Evolutionary conservation across 92 coral and sea anemone genomes (phyloP), one percentile per base, ranked within the genome.

Genomic region (Epizoanthus ramosus): DNA sequence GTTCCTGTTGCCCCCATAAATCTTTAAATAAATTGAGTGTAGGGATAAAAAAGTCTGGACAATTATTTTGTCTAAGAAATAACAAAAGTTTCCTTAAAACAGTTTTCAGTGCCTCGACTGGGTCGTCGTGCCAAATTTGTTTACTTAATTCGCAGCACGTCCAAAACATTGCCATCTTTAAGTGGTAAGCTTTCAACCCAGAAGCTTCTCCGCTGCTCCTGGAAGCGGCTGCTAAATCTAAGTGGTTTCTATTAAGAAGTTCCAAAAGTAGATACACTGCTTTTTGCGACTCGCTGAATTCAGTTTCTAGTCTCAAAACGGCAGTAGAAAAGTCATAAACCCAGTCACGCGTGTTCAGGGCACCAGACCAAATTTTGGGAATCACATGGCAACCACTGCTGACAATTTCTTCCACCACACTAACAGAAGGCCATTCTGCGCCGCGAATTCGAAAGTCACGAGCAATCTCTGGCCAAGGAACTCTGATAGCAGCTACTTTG

Each of bases 111-210:
- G 35, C 81, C 64, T 76, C 53, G 1, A 16, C 53, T 0, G 68
- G 57, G 25, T 76, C 7, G 33, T 59, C 69, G 3, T 18, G 57
- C 82, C 82, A 77, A 61, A 77, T 35, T 0, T 12, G n/a, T 19
- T 77, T 39, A 13, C 31, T 61, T 23, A 60, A 19, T 21, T 77
- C 71, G 18, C 59, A 28, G 37, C 82, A 77, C 57, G 82, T 77
- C 82, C 82, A 77, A 61, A 61, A 77, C 82, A 77, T 77, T 12
- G 52, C 71, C 52, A 57, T 63, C 53, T 77, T 77, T 41, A 77
- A 63, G 43, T 77, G 39, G 63, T 77, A 77, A 3, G 41, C 25
- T 17, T 22, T 77, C 21, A 23, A 57, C 17, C 59, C 71, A 61
- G 22, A 77, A 61, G 12, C n/a, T 8, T 63, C 82, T 15, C 35